phyloP scores from a whole-genome alignment of 2,797 vertebrate species.

The Remorina albescens region DNA sequence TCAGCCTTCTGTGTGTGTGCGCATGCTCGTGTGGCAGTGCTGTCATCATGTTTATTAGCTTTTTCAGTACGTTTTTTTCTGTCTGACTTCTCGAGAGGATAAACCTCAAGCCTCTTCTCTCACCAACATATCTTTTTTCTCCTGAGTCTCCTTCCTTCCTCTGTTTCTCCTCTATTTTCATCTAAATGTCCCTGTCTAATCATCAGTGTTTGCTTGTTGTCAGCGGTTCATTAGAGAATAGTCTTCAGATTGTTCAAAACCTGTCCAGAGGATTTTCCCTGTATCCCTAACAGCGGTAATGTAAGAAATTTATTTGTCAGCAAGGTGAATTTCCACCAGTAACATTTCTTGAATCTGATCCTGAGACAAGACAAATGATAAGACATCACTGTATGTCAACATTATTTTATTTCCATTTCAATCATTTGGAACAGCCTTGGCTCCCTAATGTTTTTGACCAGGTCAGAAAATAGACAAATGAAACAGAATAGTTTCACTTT shows the following conservation, averaged over 20 bases:
- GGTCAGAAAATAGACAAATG: no score
- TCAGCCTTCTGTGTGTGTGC: no score
- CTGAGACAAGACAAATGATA: not conserved
- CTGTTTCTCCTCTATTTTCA: not conserved
- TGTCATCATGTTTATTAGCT: conserved; percentile 56
- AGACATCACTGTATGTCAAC: not conserved
- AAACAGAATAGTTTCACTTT: no score
- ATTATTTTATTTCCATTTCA: not conserved
- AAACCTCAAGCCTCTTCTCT: conserved; percentile 25
- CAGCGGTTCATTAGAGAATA: not conserved
- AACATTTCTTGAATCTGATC: no score
- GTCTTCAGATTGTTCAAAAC: not conserved
- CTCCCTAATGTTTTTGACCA: not conserved
- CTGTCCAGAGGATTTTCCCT: not conserved
- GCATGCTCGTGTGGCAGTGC: no score
- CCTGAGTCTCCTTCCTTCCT: not conserved
- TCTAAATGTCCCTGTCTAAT: not conserved
- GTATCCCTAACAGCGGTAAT: not conserved
- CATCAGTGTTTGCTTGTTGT: accelerated
- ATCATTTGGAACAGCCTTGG: not conserved
- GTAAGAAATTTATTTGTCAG: not conserved
- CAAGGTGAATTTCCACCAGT: not conserved
- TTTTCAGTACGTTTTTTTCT: conserved; percentile 49
- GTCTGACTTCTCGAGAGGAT: conserved; percentile 42
- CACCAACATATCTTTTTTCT: conserved; percentile 25